These are phyloP conservation scores for Crocallis elinguaria DNA, from an alignment of 2,888 invertebrate genomes.

Conservation along the genomic window DNA sequence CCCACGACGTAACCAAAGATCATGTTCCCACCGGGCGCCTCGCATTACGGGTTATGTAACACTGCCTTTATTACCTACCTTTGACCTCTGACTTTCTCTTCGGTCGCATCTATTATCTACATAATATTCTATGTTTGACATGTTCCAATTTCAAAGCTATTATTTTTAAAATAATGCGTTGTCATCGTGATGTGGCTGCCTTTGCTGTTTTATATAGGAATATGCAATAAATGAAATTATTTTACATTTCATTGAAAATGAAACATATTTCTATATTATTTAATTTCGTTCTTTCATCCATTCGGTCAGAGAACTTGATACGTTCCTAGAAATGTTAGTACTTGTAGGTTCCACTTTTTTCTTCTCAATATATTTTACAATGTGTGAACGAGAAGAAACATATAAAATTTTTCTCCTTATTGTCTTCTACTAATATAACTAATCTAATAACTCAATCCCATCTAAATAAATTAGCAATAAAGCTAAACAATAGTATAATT, in stretches of 20 bases:
- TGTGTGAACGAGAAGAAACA: not conserved
- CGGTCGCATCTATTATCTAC: constrained; percentile 30
- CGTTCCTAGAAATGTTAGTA: too few species aligned
- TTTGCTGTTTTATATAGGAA: not conserved
- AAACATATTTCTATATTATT: too few species aligned
- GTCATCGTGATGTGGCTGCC: not conserved
- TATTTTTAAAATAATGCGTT: not conserved
- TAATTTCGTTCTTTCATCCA: too few species aligned
- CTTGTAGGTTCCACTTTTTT: too few species aligned
- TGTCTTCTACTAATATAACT: not conserved
- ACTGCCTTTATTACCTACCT: constrained; percentile 41
- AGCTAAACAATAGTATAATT: constrained; percentile 6
- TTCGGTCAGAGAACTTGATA: too few species aligned
- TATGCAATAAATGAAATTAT: too few species aligned
- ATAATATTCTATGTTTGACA: constrained; percentile 28
- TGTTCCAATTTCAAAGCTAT: constrained; percentile 25
- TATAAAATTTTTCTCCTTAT: not conserved
- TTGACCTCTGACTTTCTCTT: constrained; percentile 39
- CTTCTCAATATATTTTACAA: too few species aligned
- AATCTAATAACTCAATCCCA: constrained; percentile 10
- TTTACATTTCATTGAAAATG: too few species aligned
- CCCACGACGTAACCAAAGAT: constrained; percentile 35
- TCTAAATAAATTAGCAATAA: constrained; percentile 21
- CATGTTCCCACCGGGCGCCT: constrained; percentile 40
- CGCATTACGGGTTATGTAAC: constrained; percentile 50